A percentile compares a stretch with the other conserved stretches of the same genome.
phyloP scores from a whole-genome alignment of 2,113 vertebrate species.

The Periophthalmus modestus region DNA sequence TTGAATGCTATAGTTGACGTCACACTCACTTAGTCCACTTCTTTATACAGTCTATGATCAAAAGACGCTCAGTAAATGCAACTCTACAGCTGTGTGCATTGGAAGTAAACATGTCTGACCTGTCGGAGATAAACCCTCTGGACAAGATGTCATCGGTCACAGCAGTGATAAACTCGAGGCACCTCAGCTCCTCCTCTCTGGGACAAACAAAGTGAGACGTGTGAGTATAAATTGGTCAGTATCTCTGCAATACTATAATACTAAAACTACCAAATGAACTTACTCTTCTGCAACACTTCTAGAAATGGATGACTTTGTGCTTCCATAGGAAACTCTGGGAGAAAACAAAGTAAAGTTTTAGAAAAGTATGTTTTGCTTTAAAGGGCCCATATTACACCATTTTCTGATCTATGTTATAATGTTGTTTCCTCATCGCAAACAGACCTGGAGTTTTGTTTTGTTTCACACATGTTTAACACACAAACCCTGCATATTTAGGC shows the following conservation, averaged over 20 bases:
- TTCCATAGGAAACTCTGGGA: constrained; percentile 59
- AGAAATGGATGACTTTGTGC: constrained; percentile 60
- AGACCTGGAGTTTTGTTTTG: no score
- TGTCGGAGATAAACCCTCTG: constrained; percentile 87
- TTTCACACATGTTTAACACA: no score
- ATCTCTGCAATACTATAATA: not conserved
- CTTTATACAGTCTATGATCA: no score
- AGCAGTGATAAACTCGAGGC: constrained; percentile 90
- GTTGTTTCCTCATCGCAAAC: no score
- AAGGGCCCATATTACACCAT: no score
- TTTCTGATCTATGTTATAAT: no score
- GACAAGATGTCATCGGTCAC: constrained; percentile 91
- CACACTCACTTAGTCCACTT: no score
- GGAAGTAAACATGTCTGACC: constrained; percentile 69
- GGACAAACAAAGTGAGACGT: constrained; percentile 35
- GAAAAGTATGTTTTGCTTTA: not conserved
- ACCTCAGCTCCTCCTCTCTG: constrained; percentile 90
- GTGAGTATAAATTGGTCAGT: not conserved
- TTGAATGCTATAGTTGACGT: no score
- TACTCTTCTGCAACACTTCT: constrained; percentile 79
- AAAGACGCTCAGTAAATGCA: no score
- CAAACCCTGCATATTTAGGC: no score
- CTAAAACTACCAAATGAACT: constrained; percentile 47
- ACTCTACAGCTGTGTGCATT: not conserved
- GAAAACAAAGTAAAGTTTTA: not conserved